These are phyloP conservation scores for Tetramorium alpestre DNA, from an alignment of 1,140 invertebrate genomes.

Conservation along the genomic window DNA sequence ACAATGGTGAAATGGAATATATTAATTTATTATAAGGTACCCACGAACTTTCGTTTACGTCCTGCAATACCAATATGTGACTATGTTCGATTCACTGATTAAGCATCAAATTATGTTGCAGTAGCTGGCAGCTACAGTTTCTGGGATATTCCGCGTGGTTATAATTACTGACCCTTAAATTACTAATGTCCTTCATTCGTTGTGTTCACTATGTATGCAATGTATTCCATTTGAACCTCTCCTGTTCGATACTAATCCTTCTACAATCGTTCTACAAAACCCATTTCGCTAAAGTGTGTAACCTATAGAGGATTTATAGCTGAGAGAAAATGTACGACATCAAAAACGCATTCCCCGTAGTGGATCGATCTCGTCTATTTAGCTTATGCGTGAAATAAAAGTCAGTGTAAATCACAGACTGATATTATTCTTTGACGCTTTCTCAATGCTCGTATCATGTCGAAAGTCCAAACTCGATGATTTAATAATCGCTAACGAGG, in stretches of 20 bases:
- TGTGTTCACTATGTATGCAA: neutral
- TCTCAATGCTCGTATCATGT: neutral
- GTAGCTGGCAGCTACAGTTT: slow-evolving; percentile 3
- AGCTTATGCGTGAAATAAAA: neutral
- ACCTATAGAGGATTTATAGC: neutral
- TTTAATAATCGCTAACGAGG: neutral
- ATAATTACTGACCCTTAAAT: slow-evolving; percentile 37
- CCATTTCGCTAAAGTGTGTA: neutral
- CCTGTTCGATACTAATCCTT: slow-evolving; percentile 28
- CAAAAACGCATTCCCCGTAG: neutral
- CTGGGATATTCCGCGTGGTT: slow-evolving; percentile 2
- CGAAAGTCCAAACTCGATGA: neutral
- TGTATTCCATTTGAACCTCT: slow-evolving; percentile 18
- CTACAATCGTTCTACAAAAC: slow-evolving; percentile 3
- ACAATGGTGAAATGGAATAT: neutral
- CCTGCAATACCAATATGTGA: neutral
- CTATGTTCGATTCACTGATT: slow-evolving; percentile 8
- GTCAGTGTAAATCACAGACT: neutral
- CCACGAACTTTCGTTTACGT: neutral
- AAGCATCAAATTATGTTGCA: slow-evolving; percentile 41
- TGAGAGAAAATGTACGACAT: neutral
- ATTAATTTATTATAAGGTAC: slow-evolving; percentile 12
- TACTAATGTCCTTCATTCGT: slow-evolving; percentile 26
- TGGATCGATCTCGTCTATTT: slow-evolving; percentile 11
- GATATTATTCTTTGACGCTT: neutral